Conservation (phyloP, 2,113 vertebrate species). For the Neogale vison region DNA sequence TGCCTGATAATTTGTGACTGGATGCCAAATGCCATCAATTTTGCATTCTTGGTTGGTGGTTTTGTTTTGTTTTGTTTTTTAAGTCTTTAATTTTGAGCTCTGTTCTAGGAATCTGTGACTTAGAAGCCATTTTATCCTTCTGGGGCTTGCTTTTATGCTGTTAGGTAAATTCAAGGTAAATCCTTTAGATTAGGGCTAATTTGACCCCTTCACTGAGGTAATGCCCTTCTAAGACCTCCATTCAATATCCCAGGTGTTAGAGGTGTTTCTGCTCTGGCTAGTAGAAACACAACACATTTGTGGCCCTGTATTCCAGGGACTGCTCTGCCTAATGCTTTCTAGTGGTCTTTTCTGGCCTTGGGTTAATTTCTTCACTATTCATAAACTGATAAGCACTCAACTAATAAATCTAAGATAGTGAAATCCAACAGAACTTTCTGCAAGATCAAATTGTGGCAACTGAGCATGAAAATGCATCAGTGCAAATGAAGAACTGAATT, state of each 20-base stretch:
- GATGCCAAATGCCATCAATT: slow-evolving; percentile 20
- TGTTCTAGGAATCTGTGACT: not conserved
- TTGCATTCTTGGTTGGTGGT: not conserved
- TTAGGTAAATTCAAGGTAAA: not conserved
- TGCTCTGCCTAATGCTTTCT: not conserved
- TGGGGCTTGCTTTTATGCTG: slow-evolving; percentile 6
- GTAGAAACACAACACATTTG: slow-evolving; percentile 2
- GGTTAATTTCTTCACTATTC: not conserved
- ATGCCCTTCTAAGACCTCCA: not conserved
- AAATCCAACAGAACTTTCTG: slow-evolving; percentile 11
- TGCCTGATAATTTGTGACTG: not conserved
- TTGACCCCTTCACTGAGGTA: not conserved
- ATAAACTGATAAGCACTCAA: slow-evolving; percentile 12
- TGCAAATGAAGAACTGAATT: not conserved
- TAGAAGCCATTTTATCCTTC: slow-evolving; percentile 1
- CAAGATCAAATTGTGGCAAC: not conserved
- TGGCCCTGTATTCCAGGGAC: not conserved
- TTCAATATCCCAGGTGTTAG: not conserved
- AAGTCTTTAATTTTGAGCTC: slow-evolving; percentile 18
- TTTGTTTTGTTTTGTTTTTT: not conserved
- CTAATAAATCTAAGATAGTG: not conserved
- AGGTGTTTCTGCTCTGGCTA: not conserved
- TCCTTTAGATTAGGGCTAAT: not conserved
- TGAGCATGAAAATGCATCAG: not conserved
- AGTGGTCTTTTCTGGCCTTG: not conserved